Base-by-base conservation (phyloP, 2,888 invertebrate species). In the Gymnosoma rotundatum region DNA sequence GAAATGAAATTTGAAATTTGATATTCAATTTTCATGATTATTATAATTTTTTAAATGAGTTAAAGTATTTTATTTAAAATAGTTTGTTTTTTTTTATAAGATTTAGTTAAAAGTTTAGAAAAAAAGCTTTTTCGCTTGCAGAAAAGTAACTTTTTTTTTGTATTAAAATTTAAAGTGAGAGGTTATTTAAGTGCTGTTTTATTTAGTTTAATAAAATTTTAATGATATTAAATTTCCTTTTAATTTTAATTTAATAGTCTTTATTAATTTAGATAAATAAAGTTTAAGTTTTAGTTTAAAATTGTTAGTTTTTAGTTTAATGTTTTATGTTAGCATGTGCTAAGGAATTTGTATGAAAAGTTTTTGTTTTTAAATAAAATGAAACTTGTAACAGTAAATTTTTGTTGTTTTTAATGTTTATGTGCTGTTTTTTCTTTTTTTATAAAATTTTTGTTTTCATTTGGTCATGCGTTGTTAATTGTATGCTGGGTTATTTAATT, bases 1-100 rank as follows among this genome's bases (percentile, higher is more conserved):
- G 89, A 89, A 88, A 90, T 89, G 89, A 89, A 90, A 90, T 90
- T 90, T 85, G 85, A 85, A 85, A 83, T 88, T 89, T 87, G 88
- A 87, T 89, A 90, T 90, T 89, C 90, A 90, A 89, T 90, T 90
- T 90, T 74, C 85, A 85, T 86, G 85, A 83, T 88, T 88, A 88
- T 86, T 88, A 88, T 88, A 88, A n/a, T 89, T 87, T 83, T 79
- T 81, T 50, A 50, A 52, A 67, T 74, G 66, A 50, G 42, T 64
- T 78, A 32, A 50, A 76, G 50, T 54, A 32, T 60, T 67, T 69
- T 20, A 67, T 74, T 67, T 67, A 56, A 48, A 36, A 36, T 20
- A 56, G 38, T 64, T 64, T 14, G 4, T 25, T 25, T 25, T 25
- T 21, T 42, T 58, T 45, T 48, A 25, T 32, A 60, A 60, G 50